Percentiles rank a stretch among this genome's conserved stretches.
Conservation (phyloP, 2,888 invertebrate genomes). For the Helleia helle region DNA sequence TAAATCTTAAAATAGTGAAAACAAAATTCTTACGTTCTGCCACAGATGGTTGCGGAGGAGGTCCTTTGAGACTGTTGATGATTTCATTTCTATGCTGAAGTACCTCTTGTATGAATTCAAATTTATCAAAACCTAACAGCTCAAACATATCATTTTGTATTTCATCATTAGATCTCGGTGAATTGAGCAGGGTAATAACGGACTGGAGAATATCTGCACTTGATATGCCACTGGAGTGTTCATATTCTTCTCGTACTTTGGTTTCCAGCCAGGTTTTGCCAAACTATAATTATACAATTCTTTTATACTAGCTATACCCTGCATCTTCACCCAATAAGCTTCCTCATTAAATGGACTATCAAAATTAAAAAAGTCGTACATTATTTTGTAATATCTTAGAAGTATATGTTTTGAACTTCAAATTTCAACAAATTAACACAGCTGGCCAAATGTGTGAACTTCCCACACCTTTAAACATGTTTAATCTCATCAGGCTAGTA, state of each 20-base stretch:
- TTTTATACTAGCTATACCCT: no score
- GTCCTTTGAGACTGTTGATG: slow-evolving; percentile 43
- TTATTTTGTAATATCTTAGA: no score
- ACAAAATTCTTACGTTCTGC: slow-evolving; percentile 43
- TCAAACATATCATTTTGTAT: slow-evolving; percentile 91
- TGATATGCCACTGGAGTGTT: slow-evolving; percentile 57
- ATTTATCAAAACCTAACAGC: slow-evolving; percentile 88
- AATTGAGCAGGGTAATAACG: slow-evolving; percentile 75
- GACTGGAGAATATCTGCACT: slow-evolving; percentile 75
- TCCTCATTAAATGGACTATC: no score
- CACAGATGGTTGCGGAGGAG: slow-evolving; percentile 39
- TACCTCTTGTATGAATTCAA: slow-evolving; percentile 81
- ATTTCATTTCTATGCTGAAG: slow-evolving; percentile 77
- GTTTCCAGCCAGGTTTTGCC: slow-evolving; percentile 71
- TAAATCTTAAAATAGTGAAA: no score
- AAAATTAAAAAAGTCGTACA: no score
- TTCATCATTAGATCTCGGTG: slow-evolving; percentile 76
- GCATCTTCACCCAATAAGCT: no score
- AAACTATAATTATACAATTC: slow-evolving; percentile 66
- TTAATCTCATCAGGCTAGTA: no score
- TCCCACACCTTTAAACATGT: no score
- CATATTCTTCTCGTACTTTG: slow-evolving; percentile 66
- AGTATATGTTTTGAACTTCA: background rate
- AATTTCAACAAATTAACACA: no score
- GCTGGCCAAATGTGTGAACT: no score